Base-by-base conservation (phyloP, 2,888 invertebrate species). In the Sisyra nigra region DNA sequence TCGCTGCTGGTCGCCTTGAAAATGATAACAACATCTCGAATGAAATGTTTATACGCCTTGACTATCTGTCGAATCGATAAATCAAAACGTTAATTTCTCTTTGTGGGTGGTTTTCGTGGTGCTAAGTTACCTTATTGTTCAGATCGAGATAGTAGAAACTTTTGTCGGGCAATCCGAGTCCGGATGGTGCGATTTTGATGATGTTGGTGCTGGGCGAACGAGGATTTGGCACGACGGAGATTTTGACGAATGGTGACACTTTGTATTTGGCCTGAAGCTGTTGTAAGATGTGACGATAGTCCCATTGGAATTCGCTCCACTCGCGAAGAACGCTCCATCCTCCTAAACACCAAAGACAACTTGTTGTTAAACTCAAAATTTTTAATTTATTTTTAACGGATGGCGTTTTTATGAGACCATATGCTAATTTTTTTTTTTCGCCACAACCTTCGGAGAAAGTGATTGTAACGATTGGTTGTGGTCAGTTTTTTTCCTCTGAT, bases 171-270 rank as follows among this genome's bases (percentile, higher is more conserved):
- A 74, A 59, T 2, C 71, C 71, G 45, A 72, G 59, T 7, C 69
- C 71, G 3, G 67, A 59, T 10, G 71, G 69, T 31, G 65, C 65
- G 42, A 73, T 63, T 60, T 68, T 58, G 42, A 72, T 68, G 44
- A 65, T 65, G 49, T 65, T 65, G 40, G 59, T 57, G 2, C 59
- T 57, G 2, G 66, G 64, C 42, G 59, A 52, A 35, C 56, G 54
- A 2, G 68, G 66, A 54, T 71, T 66, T 2, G 70, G 65, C 32
- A 65, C 66, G 9, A 72, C 69, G 13, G 61, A 55, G 11, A 72
- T 59, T 49, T 61, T 59, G 55, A 72, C 71, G 54, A 66, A 72
- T 1, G 71, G 68, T 3, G 62, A 57, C 2, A 66, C 67, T 14
- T 68, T 67, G 48, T 65, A 66, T 35, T 61, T 56, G 1, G 65